phyloP scores from a whole-genome alignment of 2,888 invertebrate genomes.

The Schizotus pectinicornis region DNA sequence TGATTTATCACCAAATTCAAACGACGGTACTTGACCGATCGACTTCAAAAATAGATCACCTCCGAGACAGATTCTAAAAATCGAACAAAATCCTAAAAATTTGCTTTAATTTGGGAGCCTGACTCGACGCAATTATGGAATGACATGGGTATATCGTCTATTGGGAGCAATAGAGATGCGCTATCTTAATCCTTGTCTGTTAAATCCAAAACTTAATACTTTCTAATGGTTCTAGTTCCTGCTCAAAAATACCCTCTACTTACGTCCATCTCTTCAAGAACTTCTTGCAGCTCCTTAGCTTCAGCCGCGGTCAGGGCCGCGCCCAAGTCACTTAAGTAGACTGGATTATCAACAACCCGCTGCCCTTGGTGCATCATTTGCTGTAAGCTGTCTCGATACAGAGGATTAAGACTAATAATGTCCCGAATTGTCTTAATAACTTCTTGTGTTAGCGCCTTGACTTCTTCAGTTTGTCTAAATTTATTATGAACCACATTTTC shows the following conservation, averaged over 20 bases:
- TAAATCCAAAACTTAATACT: conserved; percentile 4
- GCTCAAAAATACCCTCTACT: conserved; percentile 52
- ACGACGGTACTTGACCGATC: too few relatives aligned
- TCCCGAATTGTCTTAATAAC: conserved; percentile 97
- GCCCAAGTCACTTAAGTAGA: conserved; percentile 95
- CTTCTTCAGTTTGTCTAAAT: conserved; percentile 90
- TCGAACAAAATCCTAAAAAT: too few relatives aligned
- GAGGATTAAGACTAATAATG: conserved; percentile 95
- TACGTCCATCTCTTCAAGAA: conserved; percentile 94
- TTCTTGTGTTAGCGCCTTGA: conserved; percentile 96
- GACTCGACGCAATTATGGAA: too few relatives aligned
- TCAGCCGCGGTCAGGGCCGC: conserved; percentile 94
- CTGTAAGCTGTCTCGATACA: conserved; percentile 96
- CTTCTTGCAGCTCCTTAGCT: conserved; percentile 87
- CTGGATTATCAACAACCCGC: conserved; percentile 96
- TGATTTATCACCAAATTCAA: too few relatives aligned
- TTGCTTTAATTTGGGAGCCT: too few relatives aligned
- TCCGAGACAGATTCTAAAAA: too few relatives aligned
- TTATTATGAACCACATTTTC: conserved; percentile 90
- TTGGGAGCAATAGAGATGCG: too few relatives aligned
- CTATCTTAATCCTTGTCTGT: too few relatives aligned
- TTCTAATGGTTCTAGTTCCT: neutral
- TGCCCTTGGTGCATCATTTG: conserved; percentile 98
- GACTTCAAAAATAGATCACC: too few relatives aligned
- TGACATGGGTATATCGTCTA: too few relatives aligned